Evolutionary conservation across 2,113 vertebrate genomes (phyloP), one percentile per base, ranked within the genome.

Genomic region (Orthonyx spaldingii): DNA sequence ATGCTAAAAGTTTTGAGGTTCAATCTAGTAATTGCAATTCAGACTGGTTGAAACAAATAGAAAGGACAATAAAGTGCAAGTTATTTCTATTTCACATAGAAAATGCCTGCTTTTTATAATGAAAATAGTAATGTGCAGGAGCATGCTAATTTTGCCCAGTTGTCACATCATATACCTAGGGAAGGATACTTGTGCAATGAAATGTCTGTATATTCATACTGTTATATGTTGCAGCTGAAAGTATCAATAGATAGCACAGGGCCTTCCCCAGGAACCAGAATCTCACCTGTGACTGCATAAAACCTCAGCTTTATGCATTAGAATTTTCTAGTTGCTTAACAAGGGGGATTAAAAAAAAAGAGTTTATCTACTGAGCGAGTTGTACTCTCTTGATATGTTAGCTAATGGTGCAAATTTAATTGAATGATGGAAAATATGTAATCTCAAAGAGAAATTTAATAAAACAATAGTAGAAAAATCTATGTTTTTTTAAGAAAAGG

Each of bases 311-410:
- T 35, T 84, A 39, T 35, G 3, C 3, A 57, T 20, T 8, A 77
- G 28, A 68, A 85, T 93, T 78, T 78, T 89, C 49, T 77, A 61
- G 30, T 21, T 70, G 3, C 4, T 11, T 28, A 74, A 69, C 8
- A 74, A 69, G 4, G 2, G 3, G 6, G n/a, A n/a, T n/a, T n/a
- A n/a, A n/a, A n/a, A 23, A 17, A 8, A 23, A n/a, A 41, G 2
- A 20, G 7, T 63, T 64, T 33, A 5, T n/a, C 16, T 44, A 20
- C 19, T 44, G 10, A 64, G 8, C 7, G 5, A 8, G 64, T 69
- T 3, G 0, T 53, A 17, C 13, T 78, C 88, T 79, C 24, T 80
- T 49, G 20, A 28, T 63, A 22, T 10, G 20, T 33, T 65, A 19
- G 6, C 14, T 78, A n/a, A 42, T 56, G 0, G 3, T 66, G 33